Evolutionary conservation across 2,797 vertebrate species (phyloP).

Genomic region (Ara ararauna): DNA sequence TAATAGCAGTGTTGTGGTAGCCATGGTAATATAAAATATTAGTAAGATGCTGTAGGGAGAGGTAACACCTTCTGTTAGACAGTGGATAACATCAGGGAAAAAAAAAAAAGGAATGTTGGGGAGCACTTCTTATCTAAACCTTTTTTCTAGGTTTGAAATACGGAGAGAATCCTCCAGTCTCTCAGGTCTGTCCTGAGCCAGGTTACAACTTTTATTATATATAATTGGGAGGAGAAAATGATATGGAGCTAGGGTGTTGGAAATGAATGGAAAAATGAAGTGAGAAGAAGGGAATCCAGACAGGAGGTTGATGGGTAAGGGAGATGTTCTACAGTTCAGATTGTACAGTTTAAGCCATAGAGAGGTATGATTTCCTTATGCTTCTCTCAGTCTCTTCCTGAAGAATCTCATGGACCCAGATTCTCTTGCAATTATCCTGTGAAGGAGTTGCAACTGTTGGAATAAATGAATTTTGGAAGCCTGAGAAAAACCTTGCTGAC

Average conservation of each 20-base stretch:
- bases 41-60: conserved; percentile 7
- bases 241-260: neutral
- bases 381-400: neutral
- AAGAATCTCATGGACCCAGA: neutral
- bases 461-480: neutral
- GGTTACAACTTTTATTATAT: neutral
- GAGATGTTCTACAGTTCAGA: neutral
- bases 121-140: neutral
- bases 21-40: conserved; percentile 61
- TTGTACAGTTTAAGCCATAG: neutral
- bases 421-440: neutral
- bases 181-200: neutral
- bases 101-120: too few relatives aligned
- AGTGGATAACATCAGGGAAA: neutral
- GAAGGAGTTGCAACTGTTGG: neutral
- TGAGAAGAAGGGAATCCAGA: neutral
- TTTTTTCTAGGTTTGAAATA: neutral
- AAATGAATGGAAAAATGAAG: neutral
- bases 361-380: neutral
- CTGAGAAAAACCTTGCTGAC: neutral
- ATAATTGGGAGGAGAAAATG: neutral
- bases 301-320: neutral
- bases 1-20: conserved; percentile 65
- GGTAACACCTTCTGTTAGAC: neutral
- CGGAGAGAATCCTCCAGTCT: neutral